Evolutionary conservation across 1,140 invertebrate genomes (phyloP).

Genomic region (Zaprionus inermis): DNA sequence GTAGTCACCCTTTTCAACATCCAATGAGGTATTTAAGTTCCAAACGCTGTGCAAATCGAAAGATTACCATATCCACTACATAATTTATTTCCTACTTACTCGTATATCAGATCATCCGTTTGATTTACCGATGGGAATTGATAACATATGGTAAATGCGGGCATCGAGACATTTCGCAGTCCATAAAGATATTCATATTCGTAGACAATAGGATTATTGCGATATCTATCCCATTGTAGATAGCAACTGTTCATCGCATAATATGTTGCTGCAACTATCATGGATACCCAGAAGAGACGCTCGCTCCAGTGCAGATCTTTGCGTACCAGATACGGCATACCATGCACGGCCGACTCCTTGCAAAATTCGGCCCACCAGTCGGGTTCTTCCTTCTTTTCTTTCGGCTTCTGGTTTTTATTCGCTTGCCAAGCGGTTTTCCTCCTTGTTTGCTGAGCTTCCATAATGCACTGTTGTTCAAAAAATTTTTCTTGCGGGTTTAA

Average conservation of each 20-base stretch:
- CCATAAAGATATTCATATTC: constrained; percentile 70
- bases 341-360: constrained; percentile 66
- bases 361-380: constrained; percentile 55
- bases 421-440: neutral
- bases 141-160: constrained; percentile 68
- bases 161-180: constrained; percentile 62
- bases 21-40: constrained; percentile 22
- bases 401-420: neutral
- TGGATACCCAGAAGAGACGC: constrained; percentile 63
- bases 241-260: constrained; percentile 64
- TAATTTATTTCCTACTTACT: constrained; percentile 43
- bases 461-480: constrained; percentile 1
- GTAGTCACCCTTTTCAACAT: constrained; percentile 21
- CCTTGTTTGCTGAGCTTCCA: constrained; percentile 1
- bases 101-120: constrained; percentile 45
- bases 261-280: constrained; percentile 54
- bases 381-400: constrained; percentile 7
- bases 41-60: constrained; percentile 22
- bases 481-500: neutral
- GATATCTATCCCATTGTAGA: constrained; percentile 69
- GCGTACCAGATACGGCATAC: constrained; percentile 65
- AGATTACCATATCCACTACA: constrained; percentile 9
- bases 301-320: constrained; percentile 70
- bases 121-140: constrained; percentile 36
- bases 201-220: constrained; percentile 74